phyloP scores from a whole-genome alignment of 2,113 vertebrate species.

The Litocranius walleri region DNA sequence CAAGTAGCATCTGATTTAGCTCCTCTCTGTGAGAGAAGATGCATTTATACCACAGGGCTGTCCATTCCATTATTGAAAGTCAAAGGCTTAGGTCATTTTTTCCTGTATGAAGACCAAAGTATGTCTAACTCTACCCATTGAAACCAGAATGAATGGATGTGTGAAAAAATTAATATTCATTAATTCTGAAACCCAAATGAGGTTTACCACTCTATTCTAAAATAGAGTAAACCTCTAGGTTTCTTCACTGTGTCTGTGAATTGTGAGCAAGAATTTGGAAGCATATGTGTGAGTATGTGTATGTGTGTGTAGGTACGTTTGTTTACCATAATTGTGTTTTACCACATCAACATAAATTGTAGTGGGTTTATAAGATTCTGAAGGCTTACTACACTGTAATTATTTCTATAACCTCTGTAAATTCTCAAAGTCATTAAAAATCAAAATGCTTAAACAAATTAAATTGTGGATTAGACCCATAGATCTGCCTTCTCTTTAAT shows the following conservation, averaged over 20 bases:
- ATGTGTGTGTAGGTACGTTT: neutral
- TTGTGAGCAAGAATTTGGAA: neutral
- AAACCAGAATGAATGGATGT: neutral
- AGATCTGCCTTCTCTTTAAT: slow-evolving; percentile 7
- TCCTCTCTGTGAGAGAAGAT: neutral
- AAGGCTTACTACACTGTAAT: neutral
- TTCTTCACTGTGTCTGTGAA: slow-evolving; percentile 4
- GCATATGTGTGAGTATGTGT: neutral
- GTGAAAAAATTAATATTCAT: slow-evolving; percentile 19
- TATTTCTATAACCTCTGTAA: slow-evolving; percentile 25
- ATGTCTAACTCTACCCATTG: neutral
- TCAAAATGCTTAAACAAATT: neutral
- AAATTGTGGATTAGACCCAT: neutral
- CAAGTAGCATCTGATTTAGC: neutral
- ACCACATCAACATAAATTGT: neutral
- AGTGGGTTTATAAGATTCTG: neutral
- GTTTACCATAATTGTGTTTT: neutral
- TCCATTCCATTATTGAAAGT: neutral
- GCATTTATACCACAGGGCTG: neutral
- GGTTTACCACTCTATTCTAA: neutral
- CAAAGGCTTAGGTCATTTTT: neutral
- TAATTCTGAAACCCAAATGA: neutral
- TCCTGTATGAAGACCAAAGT: neutral
- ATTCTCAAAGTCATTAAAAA: slow-evolving; percentile 20
- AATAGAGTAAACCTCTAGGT: neutral